phyloP scores from a whole-genome alignment of 92 coral and sea anemone genomes.

The Blastomussa wellsi region DNA sequence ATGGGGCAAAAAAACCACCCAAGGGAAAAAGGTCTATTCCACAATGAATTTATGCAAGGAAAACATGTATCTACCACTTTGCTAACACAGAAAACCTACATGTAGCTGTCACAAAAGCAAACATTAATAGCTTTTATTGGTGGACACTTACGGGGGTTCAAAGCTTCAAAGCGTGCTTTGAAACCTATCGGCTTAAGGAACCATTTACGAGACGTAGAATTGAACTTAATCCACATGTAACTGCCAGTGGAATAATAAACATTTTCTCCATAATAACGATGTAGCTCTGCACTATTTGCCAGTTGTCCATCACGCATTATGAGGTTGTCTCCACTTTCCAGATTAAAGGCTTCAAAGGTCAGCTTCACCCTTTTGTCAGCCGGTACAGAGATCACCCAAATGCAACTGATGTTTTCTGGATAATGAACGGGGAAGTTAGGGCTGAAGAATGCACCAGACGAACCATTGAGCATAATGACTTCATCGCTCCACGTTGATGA shows the following conservation, averaged over 20 bases:
- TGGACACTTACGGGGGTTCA: neutral
- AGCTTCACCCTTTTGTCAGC: conserved; percentile 16
- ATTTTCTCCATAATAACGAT: neutral
- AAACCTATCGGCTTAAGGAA: neutral
- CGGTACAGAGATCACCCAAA: conserved; percentile 18
- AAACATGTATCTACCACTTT: neutral
- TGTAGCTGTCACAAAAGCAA: no score
- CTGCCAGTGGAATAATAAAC: conserved; percentile 2
- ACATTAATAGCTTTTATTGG: neutral
- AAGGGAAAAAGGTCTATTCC: no score
- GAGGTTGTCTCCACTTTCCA: neutral
- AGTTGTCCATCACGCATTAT: neutral
- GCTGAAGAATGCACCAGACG: conserved; percentile 22
- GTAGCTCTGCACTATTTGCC: neutral
- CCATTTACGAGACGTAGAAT: neutral
- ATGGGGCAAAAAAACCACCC: no score
- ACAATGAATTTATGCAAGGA: no score
- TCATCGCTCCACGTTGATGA: neutral
- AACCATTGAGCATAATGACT: neutral
- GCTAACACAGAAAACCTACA: neutral
- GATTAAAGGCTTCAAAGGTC: conserved; percentile 1
- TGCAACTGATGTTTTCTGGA: neutral
- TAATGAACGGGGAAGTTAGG: conserved; percentile 12
- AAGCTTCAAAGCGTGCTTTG: conserved; percentile 15
- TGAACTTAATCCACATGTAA: conserved; percentile 24